phyloP scores from a whole-genome alignment of 2,113 vertebrate genomes.

The Mobula hypostoma region DNA sequence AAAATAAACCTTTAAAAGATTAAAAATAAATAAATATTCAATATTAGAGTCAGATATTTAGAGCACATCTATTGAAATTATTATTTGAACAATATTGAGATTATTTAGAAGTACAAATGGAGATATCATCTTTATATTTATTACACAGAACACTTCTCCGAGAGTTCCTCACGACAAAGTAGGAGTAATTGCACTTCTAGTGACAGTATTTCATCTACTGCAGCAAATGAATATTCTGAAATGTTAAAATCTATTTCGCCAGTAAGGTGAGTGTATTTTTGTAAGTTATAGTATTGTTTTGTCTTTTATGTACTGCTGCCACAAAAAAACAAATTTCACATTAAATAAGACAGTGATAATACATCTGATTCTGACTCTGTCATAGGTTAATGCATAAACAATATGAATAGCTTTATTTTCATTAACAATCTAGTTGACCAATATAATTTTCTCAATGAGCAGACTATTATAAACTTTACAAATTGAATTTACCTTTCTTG shows the following conservation, averaged over 20 bases:
- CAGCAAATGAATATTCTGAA: constrained; percentile 11
- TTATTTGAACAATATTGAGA: not conserved
- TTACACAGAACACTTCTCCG: constrained; percentile 7
- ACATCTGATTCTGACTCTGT: too few species aligned
- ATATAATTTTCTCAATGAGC: not conserved
- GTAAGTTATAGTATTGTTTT: too few species aligned
- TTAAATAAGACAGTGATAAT: too few species aligned
- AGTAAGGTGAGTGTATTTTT: not conserved
- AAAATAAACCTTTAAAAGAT: not conserved
- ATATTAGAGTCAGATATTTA: not conserved
- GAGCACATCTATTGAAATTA: not conserved
- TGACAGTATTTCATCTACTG: not conserved
- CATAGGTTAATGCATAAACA: not conserved
- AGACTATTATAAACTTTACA: not conserved
- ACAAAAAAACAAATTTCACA: too few species aligned
- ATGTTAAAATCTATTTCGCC: not conserved
- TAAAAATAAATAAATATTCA: not conserved
- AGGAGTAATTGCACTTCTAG: not conserved
- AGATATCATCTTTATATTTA: not conserved
- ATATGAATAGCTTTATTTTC: not conserved
- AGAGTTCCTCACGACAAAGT: not conserved
- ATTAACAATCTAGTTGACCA: not conserved
- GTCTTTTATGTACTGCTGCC: too few species aligned
- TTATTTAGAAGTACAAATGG: not conserved
- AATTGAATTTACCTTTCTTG: not conserved